A percentile compares a stretch with the other conserved stretches of the same genome.
phyloP scores from a whole-genome alignment of 2,113 vertebrate species.

The Hoplias malabaricus region DNA sequence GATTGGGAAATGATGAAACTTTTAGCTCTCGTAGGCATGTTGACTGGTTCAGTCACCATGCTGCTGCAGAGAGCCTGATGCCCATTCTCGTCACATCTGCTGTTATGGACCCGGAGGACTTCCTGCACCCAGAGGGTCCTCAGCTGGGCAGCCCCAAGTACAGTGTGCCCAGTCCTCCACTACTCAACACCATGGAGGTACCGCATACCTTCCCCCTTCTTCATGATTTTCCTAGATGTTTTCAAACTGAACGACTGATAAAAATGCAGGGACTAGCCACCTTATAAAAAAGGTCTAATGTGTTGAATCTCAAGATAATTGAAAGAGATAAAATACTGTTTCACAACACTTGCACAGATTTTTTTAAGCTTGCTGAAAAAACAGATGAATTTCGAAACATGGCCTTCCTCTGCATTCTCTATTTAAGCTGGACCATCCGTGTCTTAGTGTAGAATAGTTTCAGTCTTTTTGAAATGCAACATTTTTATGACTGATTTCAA shows the following conservation, averaged over 20 bases:
- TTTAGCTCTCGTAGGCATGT: slow-evolving; percentile 1
- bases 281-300: too few species aligned
- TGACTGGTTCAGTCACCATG: slow-evolving; percentile 34
- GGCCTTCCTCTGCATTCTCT: too few species aligned
- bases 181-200: slow-evolving; percentile 51
- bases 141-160: slow-evolving; percentile 49
- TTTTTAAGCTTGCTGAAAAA: too few species aligned
- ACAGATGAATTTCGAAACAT: too few species aligned
- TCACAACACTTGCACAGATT: too few species aligned
- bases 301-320: too few species aligned
- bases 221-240: background rate
- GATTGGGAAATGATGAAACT: slow-evolving; percentile 35
- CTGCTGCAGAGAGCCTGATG: slow-evolving; percentile 47
- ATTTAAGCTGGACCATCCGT: too few species aligned
- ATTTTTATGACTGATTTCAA: too few species aligned
- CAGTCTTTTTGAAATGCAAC: too few species aligned
- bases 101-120: slow-evolving; percentile 60
- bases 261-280: too few species aligned
- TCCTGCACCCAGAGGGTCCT: slow-evolving; percentile 53
- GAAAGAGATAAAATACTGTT: too few species aligned
- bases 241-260: background rate
- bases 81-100: slow-evolving; percentile 47
- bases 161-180: slow-evolving; percentile 44
- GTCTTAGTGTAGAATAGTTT: too few species aligned
- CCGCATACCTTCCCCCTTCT: background rate